Evolutionary conservation across 1,140 invertebrate species (phyloP).

Genomic region (Aphelenchoides besseyi): DNA sequence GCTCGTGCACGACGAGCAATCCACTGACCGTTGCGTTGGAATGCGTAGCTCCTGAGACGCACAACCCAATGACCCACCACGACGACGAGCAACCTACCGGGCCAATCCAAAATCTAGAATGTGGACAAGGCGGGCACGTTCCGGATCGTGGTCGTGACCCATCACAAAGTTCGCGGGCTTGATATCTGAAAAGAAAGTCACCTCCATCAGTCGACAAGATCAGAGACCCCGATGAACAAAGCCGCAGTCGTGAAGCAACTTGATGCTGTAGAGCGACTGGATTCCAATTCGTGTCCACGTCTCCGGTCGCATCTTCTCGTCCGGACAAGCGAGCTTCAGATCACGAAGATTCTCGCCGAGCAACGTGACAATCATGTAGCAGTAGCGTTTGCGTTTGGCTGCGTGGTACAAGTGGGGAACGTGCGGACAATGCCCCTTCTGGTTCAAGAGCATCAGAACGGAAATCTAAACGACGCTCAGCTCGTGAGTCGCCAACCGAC

Average conservation of each 20-base stretch:
- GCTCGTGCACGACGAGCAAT: conserved; percentile 39
- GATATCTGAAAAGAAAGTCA: conserved; percentile 34
- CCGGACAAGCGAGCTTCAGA: conserved; percentile 6
- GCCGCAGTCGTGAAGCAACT: conserved; percentile 47
- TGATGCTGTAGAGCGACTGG: conserved; percentile 42
- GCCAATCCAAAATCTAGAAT: conserved; percentile 98
- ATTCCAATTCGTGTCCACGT: conserved; percentile 41
- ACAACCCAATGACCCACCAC: too few relatives aligned
- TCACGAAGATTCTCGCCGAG: conserved; percentile 39
- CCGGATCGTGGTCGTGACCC: conserved; percentile 32
- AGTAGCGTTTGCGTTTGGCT: conserved; percentile 21
- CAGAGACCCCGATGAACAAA: conserved; percentile 16
- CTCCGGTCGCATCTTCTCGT: conserved; percentile 22
- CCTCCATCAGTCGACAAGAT: not conserved
- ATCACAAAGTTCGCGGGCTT: conserved; percentile 52
- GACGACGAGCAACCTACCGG: conserved; percentile 63
- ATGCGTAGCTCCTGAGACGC: too few relatives aligned
- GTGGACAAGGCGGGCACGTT: conserved; percentile 71
- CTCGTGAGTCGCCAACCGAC: too few relatives aligned
- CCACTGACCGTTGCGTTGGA: too few relatives aligned
- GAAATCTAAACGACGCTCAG: too few relatives aligned
- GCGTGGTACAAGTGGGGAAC: conserved; percentile 26
- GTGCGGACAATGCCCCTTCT: conserved; percentile 13
- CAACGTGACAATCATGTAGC: conserved; percentile 49
- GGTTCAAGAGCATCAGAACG: conserved; percentile 26